phyloP scores from a whole-genome alignment of 2,888 invertebrate genomes.

The Linnaemya vulpina region DNA sequence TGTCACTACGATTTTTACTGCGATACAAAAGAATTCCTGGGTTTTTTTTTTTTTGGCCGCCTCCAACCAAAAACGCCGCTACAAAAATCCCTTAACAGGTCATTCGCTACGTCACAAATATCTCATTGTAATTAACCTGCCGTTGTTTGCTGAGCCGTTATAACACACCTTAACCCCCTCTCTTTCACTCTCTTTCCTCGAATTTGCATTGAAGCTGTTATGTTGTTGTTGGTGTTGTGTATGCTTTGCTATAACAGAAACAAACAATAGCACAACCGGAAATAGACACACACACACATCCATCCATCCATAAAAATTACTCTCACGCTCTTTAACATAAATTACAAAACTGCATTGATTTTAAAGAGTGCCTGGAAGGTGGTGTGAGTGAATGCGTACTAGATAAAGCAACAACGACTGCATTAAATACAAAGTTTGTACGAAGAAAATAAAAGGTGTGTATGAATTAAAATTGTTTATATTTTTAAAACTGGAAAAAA shows the following conservation, averaged over 20 bases:
- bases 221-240: constrained; percentile 21
- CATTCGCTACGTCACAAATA: background rate
- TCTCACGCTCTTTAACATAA: constrained; percentile 53
- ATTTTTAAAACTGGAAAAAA: constrained; percentile 7
- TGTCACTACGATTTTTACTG: constrained; percentile 46
- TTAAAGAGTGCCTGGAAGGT: constrained; percentile 20
- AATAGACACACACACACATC: constrained; percentile 22
- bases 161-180: too few species aligned
- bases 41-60: constrained; percentile 35
- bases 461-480: constrained; percentile 54
- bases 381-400: constrained; percentile 9
- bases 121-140: constrained; percentile 21
- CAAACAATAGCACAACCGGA: constrained; percentile 61
- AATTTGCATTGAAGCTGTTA: constrained; percentile 34
- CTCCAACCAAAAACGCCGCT: background rate
- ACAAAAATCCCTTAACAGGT: background rate
- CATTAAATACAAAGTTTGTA: constrained; percentile 5
- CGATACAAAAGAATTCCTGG: constrained; percentile 60
- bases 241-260: constrained; percentile 3
- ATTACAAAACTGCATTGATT: constrained; percentile 53
- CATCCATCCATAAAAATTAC: background rate
- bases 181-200: background rate
- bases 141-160: constrained; percentile 38
- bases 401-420: background rate
- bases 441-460: constrained; percentile 62